phyloP scores from a whole-genome alignment of 1,140 invertebrate species.

The Meteorus sp. region DNA sequence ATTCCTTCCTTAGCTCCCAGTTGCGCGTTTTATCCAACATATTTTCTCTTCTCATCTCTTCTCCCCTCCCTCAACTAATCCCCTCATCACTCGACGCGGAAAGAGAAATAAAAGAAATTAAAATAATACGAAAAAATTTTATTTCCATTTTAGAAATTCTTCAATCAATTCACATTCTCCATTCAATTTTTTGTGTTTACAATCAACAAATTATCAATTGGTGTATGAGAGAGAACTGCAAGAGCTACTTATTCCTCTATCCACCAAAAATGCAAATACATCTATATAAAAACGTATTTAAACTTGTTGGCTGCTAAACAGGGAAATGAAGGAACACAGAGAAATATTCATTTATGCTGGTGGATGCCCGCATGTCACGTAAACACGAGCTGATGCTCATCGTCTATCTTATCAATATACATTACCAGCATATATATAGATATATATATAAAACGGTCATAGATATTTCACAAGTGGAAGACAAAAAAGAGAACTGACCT shows the following conservation, averaged over 20 bases:
- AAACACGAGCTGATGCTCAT: conserved; percentile 5
- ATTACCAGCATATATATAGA: conserved; percentile 42
- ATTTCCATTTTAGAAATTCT: no score
- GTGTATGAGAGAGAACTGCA: no score
- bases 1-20: conserved; percentile 49
- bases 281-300: not conserved
- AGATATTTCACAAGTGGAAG: not conserved
- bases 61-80: not conserved
- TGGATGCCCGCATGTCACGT: conserved; percentile 21
- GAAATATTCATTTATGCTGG: conserved; percentile 22
- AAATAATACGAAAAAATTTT: no score
- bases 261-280: no score
- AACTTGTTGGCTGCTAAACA: no score
- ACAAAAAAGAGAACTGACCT: not conserved
- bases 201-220: no score
- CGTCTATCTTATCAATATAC: conserved; percentile 47
- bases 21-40: no score
- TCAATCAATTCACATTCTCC: no score
- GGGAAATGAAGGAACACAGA: not conserved
- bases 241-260: no score
- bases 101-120: no score
- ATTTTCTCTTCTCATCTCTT: conserved; percentile 21
- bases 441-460: no score
- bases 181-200: no score
- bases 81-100: not conserved